A percentile compares a stretch with the other conserved stretches of the same genome.
Conservation (phyloP, 2,113 vertebrate species). For the Chionodraco myersi region DNA sequence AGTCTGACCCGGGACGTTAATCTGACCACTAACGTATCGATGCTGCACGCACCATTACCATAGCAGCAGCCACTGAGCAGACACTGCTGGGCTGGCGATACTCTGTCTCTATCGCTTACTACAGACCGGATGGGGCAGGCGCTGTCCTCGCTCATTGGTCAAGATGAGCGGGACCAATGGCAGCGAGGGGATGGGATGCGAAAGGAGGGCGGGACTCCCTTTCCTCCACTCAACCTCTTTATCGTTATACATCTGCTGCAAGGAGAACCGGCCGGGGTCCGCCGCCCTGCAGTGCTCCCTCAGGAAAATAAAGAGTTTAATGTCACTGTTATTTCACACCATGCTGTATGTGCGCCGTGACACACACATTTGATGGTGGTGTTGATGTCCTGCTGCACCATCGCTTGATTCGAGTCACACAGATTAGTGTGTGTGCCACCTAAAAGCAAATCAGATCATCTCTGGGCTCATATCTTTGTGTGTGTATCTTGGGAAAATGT, state of each 20-base stretch:
- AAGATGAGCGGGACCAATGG: conserved; percentile 73
- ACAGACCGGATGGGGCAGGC: conserved; percentile 72
- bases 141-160: conserved; percentile 78
- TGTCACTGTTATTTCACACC: conserved; percentile 36
- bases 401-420: background rate
- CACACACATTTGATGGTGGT: too few relatives aligned
- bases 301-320: conserved; percentile 32
- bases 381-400: background rate
- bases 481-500: background rate
- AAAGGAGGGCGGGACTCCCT: conserved; percentile 21
- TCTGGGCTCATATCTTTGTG: background rate
- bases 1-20: conserved; percentile 37
- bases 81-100: conserved; percentile 62
- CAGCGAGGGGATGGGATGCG: conserved; percentile 46
- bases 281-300: conserved; percentile 13
- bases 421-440: background rate
- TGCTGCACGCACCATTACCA: conserved; percentile 81
- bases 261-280: background rate
- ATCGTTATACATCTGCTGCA: conserved; percentile 15
- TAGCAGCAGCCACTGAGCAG: conserved; percentile 76
- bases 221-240: background rate
- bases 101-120: conserved; percentile 52
- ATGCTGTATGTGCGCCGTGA: background rate
- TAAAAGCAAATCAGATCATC: background rate
- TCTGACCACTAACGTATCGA: conserved; percentile 56